These are phyloP conservation scores for Tribolium madens DNA, from an alignment of 1,140 invertebrate genomes.

Conservation along the genomic window DNA sequence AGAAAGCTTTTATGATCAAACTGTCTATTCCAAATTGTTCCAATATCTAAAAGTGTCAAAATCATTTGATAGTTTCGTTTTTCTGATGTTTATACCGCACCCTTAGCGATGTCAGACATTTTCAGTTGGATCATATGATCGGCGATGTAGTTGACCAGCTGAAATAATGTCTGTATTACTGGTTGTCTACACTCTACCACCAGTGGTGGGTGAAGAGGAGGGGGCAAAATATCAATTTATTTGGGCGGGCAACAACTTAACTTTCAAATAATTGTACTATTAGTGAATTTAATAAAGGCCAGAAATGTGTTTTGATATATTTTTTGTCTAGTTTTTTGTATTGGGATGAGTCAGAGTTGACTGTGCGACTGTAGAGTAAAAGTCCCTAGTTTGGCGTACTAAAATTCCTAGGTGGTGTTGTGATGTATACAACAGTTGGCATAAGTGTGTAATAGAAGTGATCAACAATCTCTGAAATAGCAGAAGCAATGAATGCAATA, in stretches of 20 bases:
- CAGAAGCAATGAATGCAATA: conserved; percentile 54
- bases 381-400: background rate
- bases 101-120: conserved; percentile 54
- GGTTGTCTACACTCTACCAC: too few relatives aligned
- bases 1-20: conserved; percentile 88
- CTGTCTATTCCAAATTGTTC: conserved; percentile 83
- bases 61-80: conserved; percentile 19
- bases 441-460: conserved; percentile 46
- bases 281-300: too few relatives aligned
- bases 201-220: too few relatives aligned
- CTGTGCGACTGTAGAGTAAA: background rate
- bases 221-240: too few relatives aligned
- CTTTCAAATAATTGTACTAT: too few relatives aligned
- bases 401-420: conserved; percentile 11
- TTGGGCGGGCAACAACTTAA: too few relatives aligned
- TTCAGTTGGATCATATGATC: conserved; percentile 20
- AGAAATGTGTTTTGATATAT: background rate
- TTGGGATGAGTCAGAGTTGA: background rate
- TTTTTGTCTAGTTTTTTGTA: background rate
- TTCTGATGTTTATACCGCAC: conserved; percentile 45
- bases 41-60: conserved; percentile 73
- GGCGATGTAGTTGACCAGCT: background rate
- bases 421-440: conserved; percentile 39
- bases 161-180: background rate
- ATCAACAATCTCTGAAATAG: conserved; percentile 47